Conservation (phyloP, 1,140 invertebrate genomes). For the Anadara kagoshimensis region DNA sequence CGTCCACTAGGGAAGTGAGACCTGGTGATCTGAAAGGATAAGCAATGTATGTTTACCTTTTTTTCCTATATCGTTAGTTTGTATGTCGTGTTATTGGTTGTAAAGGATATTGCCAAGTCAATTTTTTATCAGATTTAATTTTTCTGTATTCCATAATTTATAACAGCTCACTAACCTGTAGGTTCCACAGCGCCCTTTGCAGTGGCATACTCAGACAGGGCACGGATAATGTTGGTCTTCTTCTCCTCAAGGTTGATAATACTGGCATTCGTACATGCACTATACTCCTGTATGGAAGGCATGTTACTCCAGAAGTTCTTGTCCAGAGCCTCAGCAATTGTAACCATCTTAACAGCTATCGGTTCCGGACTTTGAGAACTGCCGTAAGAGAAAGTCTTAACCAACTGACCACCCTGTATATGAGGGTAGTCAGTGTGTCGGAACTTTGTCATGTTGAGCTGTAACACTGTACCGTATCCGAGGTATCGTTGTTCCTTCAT, state of each 20-base stretch:
- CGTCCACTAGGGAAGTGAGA: too few relatives aligned
- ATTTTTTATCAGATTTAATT: too few relatives aligned
- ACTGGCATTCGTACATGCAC: neutral
- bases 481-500: slow-evolving; percentile 2
- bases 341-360: slow-evolving; percentile 7
- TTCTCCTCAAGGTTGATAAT: neutral
- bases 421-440: slow-evolving; percentile 24
- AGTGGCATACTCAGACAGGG: neutral
- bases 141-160: too few relatives aligned
- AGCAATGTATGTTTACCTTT: too few relatives aligned
- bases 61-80: too few relatives aligned
- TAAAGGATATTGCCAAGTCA: too few relatives aligned
- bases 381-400: slow-evolving; percentile 3
- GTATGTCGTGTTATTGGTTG: too few relatives aligned
- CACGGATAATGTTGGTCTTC: slow-evolving; percentile 1
- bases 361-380: neutral
- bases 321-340: slow-evolving; percentile 14
- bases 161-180: neutral
- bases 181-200: neutral
- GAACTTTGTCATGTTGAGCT: slow-evolving; percentile 19
- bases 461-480: slow-evolving; percentile 26
- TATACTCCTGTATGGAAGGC: neutral
- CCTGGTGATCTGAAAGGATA: too few relatives aligned
- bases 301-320: slow-evolving; percentile 4
- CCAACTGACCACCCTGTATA: neutral